phyloP scores from a whole-genome alignment of 2,797 vertebrate species.

The Sebastes iracundus region DNA sequence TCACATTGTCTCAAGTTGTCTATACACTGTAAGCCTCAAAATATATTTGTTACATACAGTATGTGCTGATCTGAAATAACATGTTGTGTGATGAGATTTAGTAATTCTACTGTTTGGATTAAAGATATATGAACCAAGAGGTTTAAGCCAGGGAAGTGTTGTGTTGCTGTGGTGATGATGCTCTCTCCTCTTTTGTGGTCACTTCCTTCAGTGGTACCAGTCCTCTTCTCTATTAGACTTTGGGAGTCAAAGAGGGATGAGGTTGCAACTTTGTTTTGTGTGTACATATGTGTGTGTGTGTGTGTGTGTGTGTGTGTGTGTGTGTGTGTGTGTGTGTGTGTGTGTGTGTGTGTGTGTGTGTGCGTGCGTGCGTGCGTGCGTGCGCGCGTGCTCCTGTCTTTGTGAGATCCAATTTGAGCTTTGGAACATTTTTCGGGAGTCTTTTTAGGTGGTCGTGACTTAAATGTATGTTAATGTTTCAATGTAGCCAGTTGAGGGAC shows the following conservation, averaged over 20 bases:
- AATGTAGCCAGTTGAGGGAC: not conserved
- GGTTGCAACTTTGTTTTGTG: not conserved
- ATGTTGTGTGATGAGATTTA: not conserved
- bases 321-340: not conserved
- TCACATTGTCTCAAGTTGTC: not conserved
- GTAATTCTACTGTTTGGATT: not conserved
- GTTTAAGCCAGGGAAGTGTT: not conserved
- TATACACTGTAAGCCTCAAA: not conserved
- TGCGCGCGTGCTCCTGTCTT: not conserved
- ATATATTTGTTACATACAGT: not conserved
- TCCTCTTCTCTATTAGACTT: not conserved
- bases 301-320: not conserved
- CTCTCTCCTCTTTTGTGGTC: conserved; percentile 32
- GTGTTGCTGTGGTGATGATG: conserved; percentile 13
- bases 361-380: not conserved
- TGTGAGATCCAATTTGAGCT: not conserved
- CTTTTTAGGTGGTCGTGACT: not conserved
- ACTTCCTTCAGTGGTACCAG: not conserved
- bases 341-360: not conserved
- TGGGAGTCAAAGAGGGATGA: not conserved
- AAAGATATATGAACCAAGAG: not conserved
- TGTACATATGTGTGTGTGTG: not conserved
- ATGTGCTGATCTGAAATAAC: not conserved
- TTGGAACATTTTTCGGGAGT: not conserved
- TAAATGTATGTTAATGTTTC: not conserved